Conservation (phyloP, 30 jellyfish, hydroid and myxozoan species). For the Chironex yamaguchii region DNA sequence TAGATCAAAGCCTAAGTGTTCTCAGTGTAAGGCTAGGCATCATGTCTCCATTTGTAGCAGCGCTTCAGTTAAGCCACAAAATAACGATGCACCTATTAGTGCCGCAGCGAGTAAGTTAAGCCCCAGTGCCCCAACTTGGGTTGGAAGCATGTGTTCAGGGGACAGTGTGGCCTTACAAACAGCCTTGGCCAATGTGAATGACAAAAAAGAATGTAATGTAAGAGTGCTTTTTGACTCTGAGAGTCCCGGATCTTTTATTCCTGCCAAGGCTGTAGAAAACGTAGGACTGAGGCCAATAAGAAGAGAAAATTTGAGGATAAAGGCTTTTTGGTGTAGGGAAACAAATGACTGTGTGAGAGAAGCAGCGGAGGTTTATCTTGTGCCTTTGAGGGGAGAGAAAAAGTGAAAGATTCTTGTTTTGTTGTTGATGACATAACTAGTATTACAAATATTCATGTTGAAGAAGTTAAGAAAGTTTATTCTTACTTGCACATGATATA, state of each 20-base stretch:
- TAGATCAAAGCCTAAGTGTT: not conserved
- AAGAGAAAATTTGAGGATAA: not conserved
- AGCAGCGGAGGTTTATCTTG: conserved; percentile 27
- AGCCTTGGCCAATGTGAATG: not conserved
- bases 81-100: not conserved
- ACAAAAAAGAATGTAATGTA: not conserved
- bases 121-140: not conserved
- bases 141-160: not conserved
- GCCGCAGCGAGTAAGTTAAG: not conserved
- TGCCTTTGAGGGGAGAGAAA: conserved; percentile 18
- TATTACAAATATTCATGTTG: conserved; percentile 36
- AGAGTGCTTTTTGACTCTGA: not conserved
- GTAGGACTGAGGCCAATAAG: not conserved
- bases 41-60: not conserved
- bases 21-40: not conserved
- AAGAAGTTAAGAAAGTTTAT: conserved; percentile 43
- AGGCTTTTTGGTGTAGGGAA: not conserved
- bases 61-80: not conserved
- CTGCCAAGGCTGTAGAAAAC: not conserved
- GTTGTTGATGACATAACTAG: conserved; percentile 45
- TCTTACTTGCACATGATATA: conserved; percentile 40
- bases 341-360: conserved; percentile 46
- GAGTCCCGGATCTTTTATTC: not conserved
- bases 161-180: not conserved
- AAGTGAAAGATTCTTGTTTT: conserved; percentile 44